These are phyloP conservation scores for Cancer borealis DNA, from an alignment of 2,888 invertebrate species.

Conservation along the genomic window DNA sequence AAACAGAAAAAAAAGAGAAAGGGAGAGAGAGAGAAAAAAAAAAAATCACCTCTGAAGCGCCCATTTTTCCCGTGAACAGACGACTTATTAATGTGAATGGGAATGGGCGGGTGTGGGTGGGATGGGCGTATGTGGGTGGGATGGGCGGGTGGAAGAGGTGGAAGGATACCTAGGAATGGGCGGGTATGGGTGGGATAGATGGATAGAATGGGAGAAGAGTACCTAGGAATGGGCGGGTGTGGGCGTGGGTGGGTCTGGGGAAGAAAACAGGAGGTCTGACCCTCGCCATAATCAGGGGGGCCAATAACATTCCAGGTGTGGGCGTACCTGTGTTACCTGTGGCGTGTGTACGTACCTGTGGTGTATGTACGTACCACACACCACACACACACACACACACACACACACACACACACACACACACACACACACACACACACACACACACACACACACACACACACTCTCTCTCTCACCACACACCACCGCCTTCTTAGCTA, in stretches of 20 bases:
- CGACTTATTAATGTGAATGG: background rate
- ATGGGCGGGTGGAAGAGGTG: background rate
- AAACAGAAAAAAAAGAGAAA: background rate
- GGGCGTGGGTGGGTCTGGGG: background rate
- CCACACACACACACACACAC: constrained; percentile 31
- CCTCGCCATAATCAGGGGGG: background rate
- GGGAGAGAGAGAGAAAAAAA: background rate
- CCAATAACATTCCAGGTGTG: background rate
- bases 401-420: constrained; percentile 46
- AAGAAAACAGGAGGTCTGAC: background rate
- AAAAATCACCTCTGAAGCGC: background rate
- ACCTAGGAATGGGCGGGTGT: background rate
- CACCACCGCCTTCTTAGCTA: too few species aligned
- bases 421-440: background rate
- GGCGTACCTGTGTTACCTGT: background rate
- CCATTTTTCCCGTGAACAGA: background rate
- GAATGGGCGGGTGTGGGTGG: background rate
- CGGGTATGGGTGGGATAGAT: background rate
- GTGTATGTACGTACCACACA: background rate
- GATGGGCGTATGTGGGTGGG: background rate
- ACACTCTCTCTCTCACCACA: background rate
- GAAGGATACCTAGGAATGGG: too few species aligned
- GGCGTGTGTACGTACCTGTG: too few species aligned
- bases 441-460: background rate
- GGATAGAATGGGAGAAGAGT: background rate